Conservation (phyloP, 2,888 invertebrate genomes). For the Keiferia lycopersicella region DNA sequence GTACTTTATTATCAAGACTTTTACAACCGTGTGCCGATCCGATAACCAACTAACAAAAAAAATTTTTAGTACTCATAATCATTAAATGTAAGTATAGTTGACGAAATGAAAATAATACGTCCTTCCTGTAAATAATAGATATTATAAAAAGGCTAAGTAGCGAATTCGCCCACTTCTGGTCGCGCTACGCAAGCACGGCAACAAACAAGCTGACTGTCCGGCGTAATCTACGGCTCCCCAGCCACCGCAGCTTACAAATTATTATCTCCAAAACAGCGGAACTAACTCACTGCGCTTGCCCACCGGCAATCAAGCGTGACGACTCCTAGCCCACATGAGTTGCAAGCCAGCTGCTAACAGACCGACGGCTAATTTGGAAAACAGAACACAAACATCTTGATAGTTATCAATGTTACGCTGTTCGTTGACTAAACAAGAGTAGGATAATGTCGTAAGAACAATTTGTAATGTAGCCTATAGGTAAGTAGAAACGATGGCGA, state of each 20-base stretch:
- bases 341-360: not conserved
- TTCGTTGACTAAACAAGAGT: conserved; percentile 18
- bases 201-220: not conserved
- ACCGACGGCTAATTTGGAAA: conserved; percentile 2
- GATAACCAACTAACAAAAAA: no score
- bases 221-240: not conserved
- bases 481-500: conserved; percentile 17
- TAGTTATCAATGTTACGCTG: conserved; percentile 5
- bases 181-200: not conserved
- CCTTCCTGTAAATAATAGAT: no score
- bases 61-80: no score
- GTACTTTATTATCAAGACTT: no score
- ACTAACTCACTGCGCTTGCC: conserved; percentile 14
- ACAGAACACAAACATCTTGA: conserved; percentile 14
- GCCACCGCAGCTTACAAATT: not conserved
- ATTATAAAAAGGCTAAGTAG: not conserved
- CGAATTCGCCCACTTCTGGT: not conserved
- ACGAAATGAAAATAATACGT: no score
- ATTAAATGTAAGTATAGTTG: no score
- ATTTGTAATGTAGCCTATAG: conserved; percentile 18
- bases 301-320: conserved; percentile 1
- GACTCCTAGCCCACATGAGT: not conserved
- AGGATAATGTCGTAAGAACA: conserved; percentile 21
- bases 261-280: not conserved
- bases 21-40: no score